These are phyloP conservation scores for Griposia aprilina DNA, from an alignment of 2,888 invertebrate species.

Conservation along the genomic window DNA sequence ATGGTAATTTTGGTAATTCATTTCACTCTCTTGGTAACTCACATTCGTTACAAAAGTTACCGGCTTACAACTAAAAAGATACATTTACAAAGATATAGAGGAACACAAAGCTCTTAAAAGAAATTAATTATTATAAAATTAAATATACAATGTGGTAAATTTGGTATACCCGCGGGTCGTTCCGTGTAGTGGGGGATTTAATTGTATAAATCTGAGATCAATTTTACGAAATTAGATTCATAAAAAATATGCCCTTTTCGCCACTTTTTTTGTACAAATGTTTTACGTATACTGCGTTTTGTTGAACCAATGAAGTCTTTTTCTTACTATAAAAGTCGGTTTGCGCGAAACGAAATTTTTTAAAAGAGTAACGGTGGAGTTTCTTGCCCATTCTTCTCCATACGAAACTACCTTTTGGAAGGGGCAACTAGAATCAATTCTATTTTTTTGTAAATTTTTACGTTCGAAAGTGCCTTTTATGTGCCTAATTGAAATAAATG, in stretches of 20 bases:
- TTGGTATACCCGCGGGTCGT: conserved; percentile 85
- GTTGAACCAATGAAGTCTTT: background rate
- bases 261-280: conserved; percentile 47
- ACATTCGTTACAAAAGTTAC: conserved; percentile 60
- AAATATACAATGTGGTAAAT: conserved; percentile 86
- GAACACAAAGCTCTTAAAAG: conserved; percentile 87
- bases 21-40: conserved; percentile 65
- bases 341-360: no score
- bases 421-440: no score
- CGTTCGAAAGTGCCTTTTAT: no score
- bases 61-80: conserved; percentile 65
- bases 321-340: background rate
- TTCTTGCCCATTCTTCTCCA: no score
- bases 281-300: conserved; percentile 43
- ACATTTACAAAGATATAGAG: conserved; percentile 84
- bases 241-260: conserved; percentile 66
- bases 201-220: conserved; percentile 84
- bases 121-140: conserved; percentile 70
- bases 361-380: no score
- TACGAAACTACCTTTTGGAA: no score
- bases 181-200: conserved; percentile 75
- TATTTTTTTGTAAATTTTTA: no score
- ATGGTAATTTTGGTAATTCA: conserved; percentile 63
- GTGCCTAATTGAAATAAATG: no score
- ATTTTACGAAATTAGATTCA: conserved; percentile 81